These are phyloP conservation scores for Podocnemis expansa DNA, from an alignment of 2,113 vertebrate species.

Conservation along the genomic window DNA sequence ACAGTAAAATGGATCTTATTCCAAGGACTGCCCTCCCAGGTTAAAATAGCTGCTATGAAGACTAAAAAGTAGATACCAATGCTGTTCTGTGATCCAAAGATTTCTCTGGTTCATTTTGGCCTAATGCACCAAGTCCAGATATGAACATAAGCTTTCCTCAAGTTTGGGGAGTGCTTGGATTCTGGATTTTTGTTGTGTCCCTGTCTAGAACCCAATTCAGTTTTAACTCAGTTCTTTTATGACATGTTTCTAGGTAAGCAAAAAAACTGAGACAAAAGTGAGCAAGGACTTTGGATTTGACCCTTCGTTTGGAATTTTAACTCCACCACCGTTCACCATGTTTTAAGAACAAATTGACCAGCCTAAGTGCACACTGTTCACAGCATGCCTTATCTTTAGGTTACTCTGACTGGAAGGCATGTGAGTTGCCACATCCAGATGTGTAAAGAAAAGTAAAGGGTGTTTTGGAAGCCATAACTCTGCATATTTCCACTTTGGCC, in stretches of 20 bases:
- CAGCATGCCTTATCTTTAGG: neutral
- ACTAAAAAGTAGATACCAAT: neutral
- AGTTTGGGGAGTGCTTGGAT: neutral
- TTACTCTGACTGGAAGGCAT: neutral
- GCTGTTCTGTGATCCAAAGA: neutral
- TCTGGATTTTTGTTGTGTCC: neutral
- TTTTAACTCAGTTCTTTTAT: neutral
- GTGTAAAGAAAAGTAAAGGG: neutral
- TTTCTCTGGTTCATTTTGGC: neutral
- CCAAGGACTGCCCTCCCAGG: neutral
- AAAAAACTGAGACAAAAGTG: neutral
- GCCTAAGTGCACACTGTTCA: neutral
- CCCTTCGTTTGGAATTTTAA: slow-evolving; percentile 28
- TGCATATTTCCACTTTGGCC: slow-evolving; percentile 13
- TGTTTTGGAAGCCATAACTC: slow-evolving; percentile 12
- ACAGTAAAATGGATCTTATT: neutral
- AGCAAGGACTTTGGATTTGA: neutral
- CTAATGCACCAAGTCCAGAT: neutral
- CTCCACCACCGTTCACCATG: slow-evolving; percentile 21
- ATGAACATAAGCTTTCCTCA: neutral
- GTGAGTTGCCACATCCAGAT: neutral
- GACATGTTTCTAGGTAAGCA: neutral
- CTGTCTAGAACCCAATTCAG: neutral
- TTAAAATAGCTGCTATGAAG: neutral
- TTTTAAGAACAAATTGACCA: neutral